Conservation (phyloP, 2,113 vertebrate species). For the Vidua macroura region DNA sequence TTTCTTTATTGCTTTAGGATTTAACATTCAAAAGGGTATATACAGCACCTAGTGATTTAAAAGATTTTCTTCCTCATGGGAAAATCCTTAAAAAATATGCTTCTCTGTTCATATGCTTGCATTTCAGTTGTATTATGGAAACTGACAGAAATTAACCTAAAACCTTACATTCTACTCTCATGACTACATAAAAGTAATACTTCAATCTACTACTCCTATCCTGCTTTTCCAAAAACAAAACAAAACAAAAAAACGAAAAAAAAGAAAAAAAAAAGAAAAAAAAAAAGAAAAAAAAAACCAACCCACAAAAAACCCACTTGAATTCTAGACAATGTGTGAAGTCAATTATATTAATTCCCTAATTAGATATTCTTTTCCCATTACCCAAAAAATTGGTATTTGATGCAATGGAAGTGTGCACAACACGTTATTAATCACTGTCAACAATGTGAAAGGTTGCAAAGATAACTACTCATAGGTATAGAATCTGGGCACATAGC, state of each 20-base stretch:
- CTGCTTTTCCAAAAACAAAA: neutral
- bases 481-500: conserved; percentile 39
- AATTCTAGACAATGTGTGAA: neutral
- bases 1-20: neutral
- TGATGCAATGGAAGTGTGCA: conserved; percentile 50
- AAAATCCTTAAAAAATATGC: neutral
- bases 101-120: neutral
- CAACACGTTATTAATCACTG: conserved; percentile 50
- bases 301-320: neutral
- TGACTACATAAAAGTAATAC: neutral
- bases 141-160: neutral
- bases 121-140: neutral
- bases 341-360: neutral
- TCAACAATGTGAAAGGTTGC: conserved; percentile 60
- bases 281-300: neutral
- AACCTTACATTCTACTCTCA: neutral
- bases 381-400: conserved; percentile 59
- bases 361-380: conserved; percentile 55
- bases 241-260: neutral
- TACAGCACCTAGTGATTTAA: neutral
- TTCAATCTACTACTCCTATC: neutral
- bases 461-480: conserved; percentile 52
- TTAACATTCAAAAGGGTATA: neutral
- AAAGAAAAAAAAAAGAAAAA: neutral
- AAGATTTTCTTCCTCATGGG: neutral